Evolutionary conservation across 2,113 vertebrate genomes (phyloP).

Genomic region (Tenrec ecaudatus): DNA sequence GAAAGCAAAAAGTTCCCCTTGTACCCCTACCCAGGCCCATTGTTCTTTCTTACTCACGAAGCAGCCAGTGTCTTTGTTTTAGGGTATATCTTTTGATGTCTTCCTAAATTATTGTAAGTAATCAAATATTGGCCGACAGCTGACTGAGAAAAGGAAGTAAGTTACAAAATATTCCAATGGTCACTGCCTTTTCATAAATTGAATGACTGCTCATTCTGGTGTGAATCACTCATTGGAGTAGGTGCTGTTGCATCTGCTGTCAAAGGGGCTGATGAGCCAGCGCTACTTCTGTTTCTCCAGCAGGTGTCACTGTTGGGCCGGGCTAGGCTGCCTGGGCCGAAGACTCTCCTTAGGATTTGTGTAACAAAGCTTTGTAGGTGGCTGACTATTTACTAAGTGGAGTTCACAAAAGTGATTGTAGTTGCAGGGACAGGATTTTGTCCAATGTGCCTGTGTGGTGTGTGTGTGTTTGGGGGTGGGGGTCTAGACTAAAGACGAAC

Average conservation of each 20-base stretch:
- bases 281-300: conserved; percentile 64
- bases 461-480: neutral
- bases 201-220: neutral
- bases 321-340: neutral
- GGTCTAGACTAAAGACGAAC: conserved; percentile 2
- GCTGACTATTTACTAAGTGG: conserved; percentile 30
- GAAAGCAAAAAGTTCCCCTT: neutral
- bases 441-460: conserved; percentile 4
- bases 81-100: neutral
- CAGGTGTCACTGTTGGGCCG: conserved; percentile 75
- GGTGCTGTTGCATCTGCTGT: neutral
- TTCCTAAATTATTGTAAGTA: neutral
- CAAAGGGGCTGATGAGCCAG: neutral
- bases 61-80: neutral
- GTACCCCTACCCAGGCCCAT: neutral
- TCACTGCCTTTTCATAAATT: neutral
- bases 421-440: conserved; percentile 53
- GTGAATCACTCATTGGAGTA: neutral
- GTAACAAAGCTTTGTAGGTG: conserved; percentile 44
- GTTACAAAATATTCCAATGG: conserved; percentile 12
- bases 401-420: neutral
- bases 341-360: neutral
- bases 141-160: neutral
- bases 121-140: neutral
- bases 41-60: neutral